Evolutionary conservation across 2,888 invertebrate species (phyloP), one percentile per base, ranked within the genome.

Genomic region (Folsomia candida): DNA sequence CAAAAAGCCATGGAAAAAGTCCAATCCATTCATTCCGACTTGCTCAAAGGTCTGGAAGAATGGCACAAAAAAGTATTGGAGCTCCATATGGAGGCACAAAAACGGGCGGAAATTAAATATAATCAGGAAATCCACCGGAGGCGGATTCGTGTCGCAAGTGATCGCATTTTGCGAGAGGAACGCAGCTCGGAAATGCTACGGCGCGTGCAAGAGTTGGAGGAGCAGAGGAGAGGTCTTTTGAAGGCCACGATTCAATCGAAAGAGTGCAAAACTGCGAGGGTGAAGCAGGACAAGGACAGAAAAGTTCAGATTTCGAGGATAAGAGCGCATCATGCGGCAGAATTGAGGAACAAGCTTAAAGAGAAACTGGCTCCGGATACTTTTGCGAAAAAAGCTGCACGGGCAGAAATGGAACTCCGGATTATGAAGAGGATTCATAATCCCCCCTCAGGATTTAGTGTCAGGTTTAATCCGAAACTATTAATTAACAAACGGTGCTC

Each of bases 1-100:
- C 71, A 72, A 22, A 65, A 75, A 54, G 73, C 74, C 1, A 69
- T 81, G 65, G 80, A 82, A 64, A 82, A 81, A 63, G 83, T 82
- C 1, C 81, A 80, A 64, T 76, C 80, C 59, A 77, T 83, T 60
- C 83, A 83, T 58, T 77, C 81, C 51, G 82, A 83, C 69, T 74
- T 84, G 27, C 81, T 83, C 25, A 77, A 80, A 54, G 83, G 83
- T 14, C 80, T 83, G 67, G 82, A 83, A 66, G 81, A 81, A 69
- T 84, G 83, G 83, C 82, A 83, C 71, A 82, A 82, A 51, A 82
- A 82, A 69, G 82, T 83, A 2, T 72, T 82, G 61, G 75, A 81
- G 28, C 79, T 83, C 26, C 83, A 83, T 61, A 78, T 82, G 75
- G 80, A 81, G 68, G 81, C 83, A 20, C 81, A 82, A 64, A 78